Evolutionary conservation across 2,888 invertebrate species (phyloP), one percentile per base, ranked within the genome.

Genomic region (Anthophora plumipes): DNA sequence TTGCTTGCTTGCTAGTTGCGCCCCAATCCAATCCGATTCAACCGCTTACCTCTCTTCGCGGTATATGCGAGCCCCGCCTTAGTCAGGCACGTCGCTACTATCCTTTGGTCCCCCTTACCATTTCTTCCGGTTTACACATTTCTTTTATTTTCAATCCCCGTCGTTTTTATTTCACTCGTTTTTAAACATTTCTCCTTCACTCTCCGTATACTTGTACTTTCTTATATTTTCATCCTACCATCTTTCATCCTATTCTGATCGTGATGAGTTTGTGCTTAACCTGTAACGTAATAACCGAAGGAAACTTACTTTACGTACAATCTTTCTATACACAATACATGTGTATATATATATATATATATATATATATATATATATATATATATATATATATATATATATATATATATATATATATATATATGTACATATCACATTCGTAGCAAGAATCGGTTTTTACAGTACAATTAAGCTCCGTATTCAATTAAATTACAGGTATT

Each of bases 21-120:
- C 90, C 90, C 90, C 91, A 91, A 89, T 90, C 91, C 90, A 91
- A 92, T 92, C 92, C 92, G 90, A 92, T 92, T 92, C 91, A 89
- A 91, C 90, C 89, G 90, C 90, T 91, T 89, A 88, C 90, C 90
- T 90, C 90, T 88, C 90, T 89, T 89, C 90, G 90, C 89, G 87
- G 89, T 89, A 88, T 87, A 89, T 77, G 82, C 84, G 88, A 87
- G 91, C 91, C 90, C 91, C 91, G 91, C 90, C 91, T 90, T 90
- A 88, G 76, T 83, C 91, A 91, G 91, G 89, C 82, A 74, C 87
- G 91, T 89, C 89, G 64, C 86, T 81, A 89, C 20, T 25, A 0
- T 69, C 68, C 41, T 73, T 22, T 17, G 46, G 48, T 48, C 82
- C 78, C 75, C 78, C 75, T 41, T 41, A 31, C 37, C 60, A n/a